phyloP scores from a whole-genome alignment of 2,113 vertebrate species.

The Blennius ocellaris region DNA sequence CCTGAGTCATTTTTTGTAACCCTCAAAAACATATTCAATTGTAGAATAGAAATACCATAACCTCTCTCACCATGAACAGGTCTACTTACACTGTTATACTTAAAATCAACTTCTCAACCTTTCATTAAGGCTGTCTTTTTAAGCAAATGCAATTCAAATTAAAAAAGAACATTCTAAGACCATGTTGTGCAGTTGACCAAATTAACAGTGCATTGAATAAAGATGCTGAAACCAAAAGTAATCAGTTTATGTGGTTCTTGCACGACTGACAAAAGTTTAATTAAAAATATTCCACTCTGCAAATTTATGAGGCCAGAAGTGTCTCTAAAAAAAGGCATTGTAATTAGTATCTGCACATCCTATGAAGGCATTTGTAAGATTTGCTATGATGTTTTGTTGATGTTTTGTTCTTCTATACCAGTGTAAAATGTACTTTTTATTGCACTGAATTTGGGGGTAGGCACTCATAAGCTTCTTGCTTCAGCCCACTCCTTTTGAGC shows the following conservation, averaged over 20 bases:
- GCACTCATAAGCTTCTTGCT: no score
- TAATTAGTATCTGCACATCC: background rate
- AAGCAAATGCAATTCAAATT: conserved; percentile 8
- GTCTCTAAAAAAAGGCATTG: background rate
- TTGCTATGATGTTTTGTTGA: no score
- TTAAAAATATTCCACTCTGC: conserved; percentile 11
- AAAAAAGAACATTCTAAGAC: conserved; percentile 11
- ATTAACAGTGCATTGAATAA: conserved; percentile 26
- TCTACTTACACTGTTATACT: conserved; percentile 9
- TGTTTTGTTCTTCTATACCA: no score
- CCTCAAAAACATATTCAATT: conserved; percentile 17
- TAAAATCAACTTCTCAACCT: conserved; percentile 2
- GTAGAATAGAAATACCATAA: conserved; percentile 8
- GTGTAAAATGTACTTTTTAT: no score
- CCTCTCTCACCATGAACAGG: background rate
- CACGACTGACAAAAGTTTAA: conserved; percentile 14
- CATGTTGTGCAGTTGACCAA: conserved; percentile 12
- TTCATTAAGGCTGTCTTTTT: background rate
- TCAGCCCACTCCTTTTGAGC: no score
- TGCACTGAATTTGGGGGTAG: no score
- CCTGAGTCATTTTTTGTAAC: background rate
- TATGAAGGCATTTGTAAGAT: conserved; percentile 14
- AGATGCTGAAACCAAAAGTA: background rate
- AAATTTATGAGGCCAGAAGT: conserved; percentile 3
- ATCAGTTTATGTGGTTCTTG: background rate